A percentile compares a stretch with the other conserved stretches of the same genome.
These are phyloP conservation scores for Molorchus minor DNA, from an alignment of 2,888 invertebrate species.

Conservation along the genomic window DNA sequence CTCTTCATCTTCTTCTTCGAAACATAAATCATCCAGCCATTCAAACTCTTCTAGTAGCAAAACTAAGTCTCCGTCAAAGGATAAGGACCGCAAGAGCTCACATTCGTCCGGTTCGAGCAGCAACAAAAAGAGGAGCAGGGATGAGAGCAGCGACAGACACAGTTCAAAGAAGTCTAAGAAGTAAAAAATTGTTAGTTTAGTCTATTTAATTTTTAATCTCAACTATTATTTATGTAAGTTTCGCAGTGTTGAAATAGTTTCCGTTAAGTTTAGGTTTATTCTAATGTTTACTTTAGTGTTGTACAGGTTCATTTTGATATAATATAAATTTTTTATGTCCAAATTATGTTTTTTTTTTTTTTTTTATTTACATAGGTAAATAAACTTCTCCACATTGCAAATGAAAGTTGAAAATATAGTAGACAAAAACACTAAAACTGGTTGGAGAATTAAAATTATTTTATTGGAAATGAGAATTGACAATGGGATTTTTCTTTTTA, in stretches of 20 bases:
- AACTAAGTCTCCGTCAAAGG: slow-evolving; percentile 55
- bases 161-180: slow-evolving; percentile 77
- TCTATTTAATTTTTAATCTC: background rate
- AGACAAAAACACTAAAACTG: background rate
- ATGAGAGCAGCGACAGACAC: slow-evolving; percentile 75
- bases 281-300: slow-evolving; percentile 11
- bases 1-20: slow-evolving; percentile 43
- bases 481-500: too few species aligned
- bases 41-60: slow-evolving; percentile 54
- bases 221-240: background rate
- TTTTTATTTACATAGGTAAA: too few species aligned
- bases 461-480: background rate
- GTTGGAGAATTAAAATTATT: background rate
- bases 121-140: slow-evolving; percentile 76
- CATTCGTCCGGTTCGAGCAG: slow-evolving; percentile 36
- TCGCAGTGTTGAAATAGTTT: slow-evolving; percentile 10
- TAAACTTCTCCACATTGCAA: too few species aligned
- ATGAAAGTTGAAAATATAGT: too few species aligned
- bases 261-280: slow-evolving; percentile 9
- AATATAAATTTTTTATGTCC: slow-evolving; percentile 20
- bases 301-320: slow-evolving; percentile 23
- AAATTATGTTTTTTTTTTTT: background rate
- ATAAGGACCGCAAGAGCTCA: slow-evolving; percentile 35
- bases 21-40: slow-evolving; percentile 50
- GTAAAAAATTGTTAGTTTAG: slow-evolving; percentile 40